These are phyloP conservation scores for Eulacestoma nigropectus DNA, from an alignment of 2,113 vertebrate species.

Conservation along the genomic window DNA sequence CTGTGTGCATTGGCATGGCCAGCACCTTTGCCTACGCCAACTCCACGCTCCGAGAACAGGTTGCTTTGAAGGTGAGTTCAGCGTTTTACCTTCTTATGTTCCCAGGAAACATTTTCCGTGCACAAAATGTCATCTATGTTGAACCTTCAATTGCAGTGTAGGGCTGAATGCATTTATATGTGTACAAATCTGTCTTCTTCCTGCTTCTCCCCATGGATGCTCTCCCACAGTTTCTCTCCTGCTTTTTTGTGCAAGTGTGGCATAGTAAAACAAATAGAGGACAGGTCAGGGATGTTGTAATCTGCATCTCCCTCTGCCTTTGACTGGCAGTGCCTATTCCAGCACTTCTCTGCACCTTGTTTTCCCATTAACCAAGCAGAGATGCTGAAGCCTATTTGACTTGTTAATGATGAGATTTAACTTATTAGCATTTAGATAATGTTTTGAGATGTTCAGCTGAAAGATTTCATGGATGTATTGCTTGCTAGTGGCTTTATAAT, in stretches of 20 bases:
- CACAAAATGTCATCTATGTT: not conserved
- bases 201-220: not conserved
- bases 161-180: not conserved
- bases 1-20: constrained; percentile 93
- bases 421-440: not conserved
- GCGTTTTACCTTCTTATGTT: not conserved
- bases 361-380: not conserved
- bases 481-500: not conserved
- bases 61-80: constrained; percentile 87
- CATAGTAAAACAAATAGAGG: not conserved
- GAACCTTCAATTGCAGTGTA: not conserved
- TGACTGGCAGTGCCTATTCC: not conserved
- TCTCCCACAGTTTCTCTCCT: not conserved
- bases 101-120: not conserved
- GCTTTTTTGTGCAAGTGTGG: not conserved
- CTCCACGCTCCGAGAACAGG: constrained; percentile 89
- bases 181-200: not conserved
- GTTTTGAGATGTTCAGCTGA: not conserved
- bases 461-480: not conserved
- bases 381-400: not conserved
- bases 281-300: not conserved
- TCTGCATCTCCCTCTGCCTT: not conserved
- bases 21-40: constrained; percentile 96
- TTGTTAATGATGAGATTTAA: not conserved
- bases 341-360: not conserved